Evolutionary conservation across 2,888 invertebrate species (phyloP).

Genomic region (Hypercompe scribonia): DNA sequence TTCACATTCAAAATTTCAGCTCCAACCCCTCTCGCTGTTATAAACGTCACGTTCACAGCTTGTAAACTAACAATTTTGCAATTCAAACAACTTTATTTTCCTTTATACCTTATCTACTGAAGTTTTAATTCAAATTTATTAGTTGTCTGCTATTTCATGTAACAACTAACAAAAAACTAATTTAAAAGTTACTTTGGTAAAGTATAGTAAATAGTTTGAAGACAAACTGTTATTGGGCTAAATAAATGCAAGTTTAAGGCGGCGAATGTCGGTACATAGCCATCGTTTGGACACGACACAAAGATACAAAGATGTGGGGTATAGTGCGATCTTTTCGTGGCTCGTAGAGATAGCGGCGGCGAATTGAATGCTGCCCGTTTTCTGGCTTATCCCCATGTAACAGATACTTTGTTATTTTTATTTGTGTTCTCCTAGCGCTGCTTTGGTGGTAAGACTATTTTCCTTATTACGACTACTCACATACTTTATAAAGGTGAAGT

Average conservation of each 20-base stretch:
- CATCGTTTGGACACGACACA: slow-evolving; percentile 58
- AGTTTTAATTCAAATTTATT: slow-evolving; percentile 70
- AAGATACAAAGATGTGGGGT: slow-evolving; percentile 66
- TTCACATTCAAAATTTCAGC: slow-evolving; percentile 56
- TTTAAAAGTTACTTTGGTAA: slow-evolving; percentile 40
- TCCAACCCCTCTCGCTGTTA: slow-evolving; percentile 55
- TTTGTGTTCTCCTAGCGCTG: slow-evolving; percentile 53
- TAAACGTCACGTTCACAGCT: slow-evolving; percentile 64
- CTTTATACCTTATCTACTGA: slow-evolving; percentile 62
- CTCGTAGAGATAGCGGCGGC: slow-evolving; percentile 70
- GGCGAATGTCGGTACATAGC: slow-evolving; percentile 51
- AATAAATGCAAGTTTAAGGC: slow-evolving; percentile 22
- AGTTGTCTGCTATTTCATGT: slow-evolving; percentile 40
- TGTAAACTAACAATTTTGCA: slow-evolving; percentile 67
- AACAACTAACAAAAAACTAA: slow-evolving; percentile 44
- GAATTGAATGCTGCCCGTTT: slow-evolving; percentile 79
- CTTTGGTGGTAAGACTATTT: slow-evolving; percentile 64
- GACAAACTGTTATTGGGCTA: neutral
- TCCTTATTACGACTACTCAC: slow-evolving; percentile 60
- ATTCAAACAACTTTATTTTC: slow-evolving; percentile 67
- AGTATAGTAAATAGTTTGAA: slow-evolving; percentile 18
- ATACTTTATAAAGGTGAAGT: slow-evolving; percentile 56
- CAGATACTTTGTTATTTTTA: slow-evolving; percentile 74
- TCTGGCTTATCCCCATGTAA: slow-evolving; percentile 74
- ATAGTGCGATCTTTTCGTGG: slow-evolving; percentile 71